Base-by-base conservation (phyloP, 2,797 vertebrate species). In the Coluber constrictor region DNA sequence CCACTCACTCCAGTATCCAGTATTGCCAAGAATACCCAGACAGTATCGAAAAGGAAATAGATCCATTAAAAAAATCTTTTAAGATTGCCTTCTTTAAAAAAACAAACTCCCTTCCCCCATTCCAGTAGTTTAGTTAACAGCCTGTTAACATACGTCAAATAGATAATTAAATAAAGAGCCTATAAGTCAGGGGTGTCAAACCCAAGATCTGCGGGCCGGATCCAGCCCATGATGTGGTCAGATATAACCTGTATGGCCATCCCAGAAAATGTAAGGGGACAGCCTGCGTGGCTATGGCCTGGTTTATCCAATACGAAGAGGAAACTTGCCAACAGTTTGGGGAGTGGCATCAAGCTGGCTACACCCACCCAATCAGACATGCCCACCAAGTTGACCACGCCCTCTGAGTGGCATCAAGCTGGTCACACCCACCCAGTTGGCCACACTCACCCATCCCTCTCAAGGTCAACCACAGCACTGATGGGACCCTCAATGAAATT, bases 241-340 rank as follows among this genome's bases (percentile, higher is more conserved):
- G 54, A 1, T 59, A 20, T 6, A 0, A 2, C 18, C 20, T 0
- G 0, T 0, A 20, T 0, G 57, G 18, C 57, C 5, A 5, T 57
- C 16, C 18, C 20, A 18, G 57, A 23, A 59, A 59, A 59, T 23
- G 6, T 23, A 59, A 59, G 57, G 57, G 57, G 18, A 6, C 20
- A 1, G 20, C 6, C 20, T 20, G 12, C 6, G 0, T 60, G 20
- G 7, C 7, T 60, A 25, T 0, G 20, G 7, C 59, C 23, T 8
- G 7, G 59, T 25, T 7, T 60, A 60, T 20, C 59, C 59, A 60
- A 60, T 25, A 20, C 59, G 0, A 60, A 60, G 59, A 60, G 59
- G 59, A 60, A 25, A 3, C 20, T 9, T 25, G 59, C 20, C 20
- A 60, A 8, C 7, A 60, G 20, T 60, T 59, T 23, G 20, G 20